Conservation (phyloP, 2,113 vertebrate genomes). For the Tachuris rubrigastra region DNA sequence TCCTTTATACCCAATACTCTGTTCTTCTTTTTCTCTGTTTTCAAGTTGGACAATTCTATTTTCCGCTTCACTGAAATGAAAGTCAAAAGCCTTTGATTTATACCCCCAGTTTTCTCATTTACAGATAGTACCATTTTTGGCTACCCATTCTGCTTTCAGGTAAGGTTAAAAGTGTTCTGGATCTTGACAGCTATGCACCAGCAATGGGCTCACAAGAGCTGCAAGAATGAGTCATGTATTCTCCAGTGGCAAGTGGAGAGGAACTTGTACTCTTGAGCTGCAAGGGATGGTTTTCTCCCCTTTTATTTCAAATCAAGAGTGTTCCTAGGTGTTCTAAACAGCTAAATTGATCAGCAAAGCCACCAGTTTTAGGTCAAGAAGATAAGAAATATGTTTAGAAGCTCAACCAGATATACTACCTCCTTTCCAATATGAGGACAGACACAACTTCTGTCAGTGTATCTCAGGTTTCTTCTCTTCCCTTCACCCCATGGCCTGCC, state of each 20-base stretch:
- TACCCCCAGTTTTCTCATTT: conserved; percentile 33
- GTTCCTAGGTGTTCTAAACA: background rate
- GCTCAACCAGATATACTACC: background rate
- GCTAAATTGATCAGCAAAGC: background rate
- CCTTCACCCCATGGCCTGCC: background rate
- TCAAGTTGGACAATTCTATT: conserved; percentile 45
- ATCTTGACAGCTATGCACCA: conserved; percentile 33
- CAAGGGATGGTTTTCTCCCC: background rate
- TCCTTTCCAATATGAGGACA: background rate
- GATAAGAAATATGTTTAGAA: background rate
- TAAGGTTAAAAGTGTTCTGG: conserved; percentile 33
- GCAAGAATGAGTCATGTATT: conserved; percentile 31
- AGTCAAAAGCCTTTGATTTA: conserved; percentile 54
- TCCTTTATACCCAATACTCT: background rate
- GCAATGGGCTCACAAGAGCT: conserved; percentile 29
- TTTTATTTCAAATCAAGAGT: background rate
- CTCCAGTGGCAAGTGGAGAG: background rate
- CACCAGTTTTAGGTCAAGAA: background rate
- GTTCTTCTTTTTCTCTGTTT: conserved; percentile 33
- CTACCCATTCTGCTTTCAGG: conserved; percentile 32
- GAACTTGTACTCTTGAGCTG: background rate
- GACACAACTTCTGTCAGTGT: background rate
- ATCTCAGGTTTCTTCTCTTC: background rate
- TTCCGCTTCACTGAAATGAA: background rate
- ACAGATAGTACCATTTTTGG: conserved; percentile 22